Percentiles rank a stretch among this genome's conserved stretches.
Conservation (phyloP, 2,888 invertebrate genomes). For the Aphodius sticticus region DNA sequence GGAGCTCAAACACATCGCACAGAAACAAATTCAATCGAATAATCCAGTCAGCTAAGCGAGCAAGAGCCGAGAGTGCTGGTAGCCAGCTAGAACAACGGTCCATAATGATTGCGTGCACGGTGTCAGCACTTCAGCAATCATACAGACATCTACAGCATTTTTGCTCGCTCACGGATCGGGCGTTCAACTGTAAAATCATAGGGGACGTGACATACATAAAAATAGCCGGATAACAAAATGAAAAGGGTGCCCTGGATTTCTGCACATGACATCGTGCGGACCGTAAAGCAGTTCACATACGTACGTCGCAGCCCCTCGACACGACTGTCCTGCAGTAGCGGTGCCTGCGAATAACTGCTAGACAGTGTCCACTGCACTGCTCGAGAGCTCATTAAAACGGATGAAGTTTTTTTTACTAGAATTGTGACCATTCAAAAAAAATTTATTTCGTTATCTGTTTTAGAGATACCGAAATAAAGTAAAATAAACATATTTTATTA, state of each 20-base stretch:
- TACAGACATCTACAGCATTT: conserved; percentile 44
- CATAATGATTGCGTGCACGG: conserved; percentile 30
- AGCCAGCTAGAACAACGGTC: conserved; percentile 33
- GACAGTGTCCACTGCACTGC: background rate
- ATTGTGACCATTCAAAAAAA: background rate
- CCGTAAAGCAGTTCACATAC: conserved; percentile 11
- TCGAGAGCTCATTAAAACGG: background rate
- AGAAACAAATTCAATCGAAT: conserved; percentile 15
- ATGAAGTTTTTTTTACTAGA: background rate
- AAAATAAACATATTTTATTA: background rate
- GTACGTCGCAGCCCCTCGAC: conserved; percentile 33
- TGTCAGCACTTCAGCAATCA: conserved; percentile 40
- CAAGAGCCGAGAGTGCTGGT: conserved; percentile 13
- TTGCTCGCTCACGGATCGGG: conserved; percentile 35
- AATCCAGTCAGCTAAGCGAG: conserved; percentile 35
- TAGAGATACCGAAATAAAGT: background rate
- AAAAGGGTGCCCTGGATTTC: conserved; percentile 32
- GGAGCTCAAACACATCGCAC: background rate
- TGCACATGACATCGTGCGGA: conserved; percentile 39
- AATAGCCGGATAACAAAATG: conserved; percentile 38
- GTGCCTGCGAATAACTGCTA: background rate
- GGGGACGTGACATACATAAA: conserved; percentile 48
- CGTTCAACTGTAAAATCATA: conserved; percentile 48
- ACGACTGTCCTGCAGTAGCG: conserved; percentile 18
- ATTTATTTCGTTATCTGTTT: too few relatives aligned